phyloP scores from a whole-genome alignment of 2,797 vertebrate species.

The Melopsittacus undulatus region DNA sequence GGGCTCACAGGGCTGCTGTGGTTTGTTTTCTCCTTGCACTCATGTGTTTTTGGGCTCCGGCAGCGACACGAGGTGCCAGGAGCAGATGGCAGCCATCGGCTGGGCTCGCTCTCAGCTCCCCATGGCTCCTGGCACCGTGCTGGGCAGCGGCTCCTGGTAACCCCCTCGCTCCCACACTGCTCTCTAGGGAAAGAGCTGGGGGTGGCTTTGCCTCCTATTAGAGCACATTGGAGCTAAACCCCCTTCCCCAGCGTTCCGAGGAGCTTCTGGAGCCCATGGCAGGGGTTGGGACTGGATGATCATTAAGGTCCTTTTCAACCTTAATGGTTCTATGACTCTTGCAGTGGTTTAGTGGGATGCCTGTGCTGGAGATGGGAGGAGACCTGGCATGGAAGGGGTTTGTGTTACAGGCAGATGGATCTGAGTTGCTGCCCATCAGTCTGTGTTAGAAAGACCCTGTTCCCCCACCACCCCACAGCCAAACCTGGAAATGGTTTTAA shows the following conservation, averaged over 20 bases:
- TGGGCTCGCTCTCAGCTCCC: constrained; percentile 78
- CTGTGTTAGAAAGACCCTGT: rapidly evolving
- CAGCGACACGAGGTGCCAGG: constrained; percentile 67
- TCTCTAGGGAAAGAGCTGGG: background rate
- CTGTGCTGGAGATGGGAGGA: rapidly evolving
- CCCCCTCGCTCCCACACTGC: background rate
- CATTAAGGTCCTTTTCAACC: background rate
- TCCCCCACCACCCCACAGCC: rapidly evolving
- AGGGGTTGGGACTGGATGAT: background rate
- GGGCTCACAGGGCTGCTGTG: background rate
- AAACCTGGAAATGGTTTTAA: background rate
- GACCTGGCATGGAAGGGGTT: rapidly evolving
- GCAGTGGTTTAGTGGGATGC: background rate
- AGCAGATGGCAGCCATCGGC: constrained; percentile 85
- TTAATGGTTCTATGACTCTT: background rate
- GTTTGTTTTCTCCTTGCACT: background rate
- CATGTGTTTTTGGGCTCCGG: background rate
- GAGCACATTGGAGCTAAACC: background rate
- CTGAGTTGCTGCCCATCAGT: background rate
- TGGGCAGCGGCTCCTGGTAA: constrained; percentile 55
- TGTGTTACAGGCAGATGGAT: background rate
- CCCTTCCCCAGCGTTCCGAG: rapidly evolving
- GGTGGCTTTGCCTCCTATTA: rapidly evolving
- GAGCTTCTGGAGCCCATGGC: background rate
- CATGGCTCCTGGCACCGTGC: constrained; percentile 82